Percentiles rank a stretch among this genome's conserved stretches.
Conservation (phyloP, 2,113 vertebrate species). For the Nesogale talazaci region DNA sequence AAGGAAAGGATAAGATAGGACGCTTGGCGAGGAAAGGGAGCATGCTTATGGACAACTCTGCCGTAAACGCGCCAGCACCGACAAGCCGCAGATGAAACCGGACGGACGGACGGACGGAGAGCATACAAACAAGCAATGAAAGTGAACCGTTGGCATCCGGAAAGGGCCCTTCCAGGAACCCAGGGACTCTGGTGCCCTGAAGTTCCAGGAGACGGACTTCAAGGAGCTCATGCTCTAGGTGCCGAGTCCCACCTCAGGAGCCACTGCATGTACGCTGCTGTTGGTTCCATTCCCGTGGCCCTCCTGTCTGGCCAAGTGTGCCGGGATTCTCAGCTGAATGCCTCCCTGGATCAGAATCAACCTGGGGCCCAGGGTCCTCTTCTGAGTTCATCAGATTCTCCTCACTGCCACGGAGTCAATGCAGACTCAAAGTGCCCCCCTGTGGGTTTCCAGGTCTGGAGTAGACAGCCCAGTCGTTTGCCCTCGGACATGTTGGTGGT, state of each 20-base stretch:
- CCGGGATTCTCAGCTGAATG: too few relatives aligned
- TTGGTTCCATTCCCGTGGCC: background rate
- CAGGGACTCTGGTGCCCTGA: constrained; percentile 13
- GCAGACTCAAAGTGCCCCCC: too few relatives aligned
- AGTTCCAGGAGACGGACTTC: background rate
- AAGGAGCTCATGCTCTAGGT: background rate
- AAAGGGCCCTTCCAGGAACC: background rate
- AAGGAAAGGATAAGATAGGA: constrained; percentile 62
- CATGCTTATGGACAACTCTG: constrained; percentile 37
- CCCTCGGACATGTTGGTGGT: too few relatives aligned
- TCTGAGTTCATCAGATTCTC: too few relatives aligned
- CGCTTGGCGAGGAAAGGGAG: constrained; percentile 63
- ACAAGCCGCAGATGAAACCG: constrained; percentile 32
- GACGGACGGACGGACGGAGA: too few relatives aligned
- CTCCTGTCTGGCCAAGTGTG: background rate
- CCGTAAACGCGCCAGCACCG: constrained; percentile 33
- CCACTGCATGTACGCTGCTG: background rate
- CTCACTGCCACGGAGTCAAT: too few relatives aligned
- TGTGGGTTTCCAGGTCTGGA: too few relatives aligned
- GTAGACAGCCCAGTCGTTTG: too few relatives aligned
- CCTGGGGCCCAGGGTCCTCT: too few relatives aligned
- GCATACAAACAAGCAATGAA: constrained; percentile 34
- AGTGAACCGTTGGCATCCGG: background rate
- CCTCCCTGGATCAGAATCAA: too few relatives aligned
- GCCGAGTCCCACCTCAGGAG: background rate